Evolutionary conservation across 2,113 vertebrate species (phyloP).

Genomic region (Callionymus lyra): DNA sequence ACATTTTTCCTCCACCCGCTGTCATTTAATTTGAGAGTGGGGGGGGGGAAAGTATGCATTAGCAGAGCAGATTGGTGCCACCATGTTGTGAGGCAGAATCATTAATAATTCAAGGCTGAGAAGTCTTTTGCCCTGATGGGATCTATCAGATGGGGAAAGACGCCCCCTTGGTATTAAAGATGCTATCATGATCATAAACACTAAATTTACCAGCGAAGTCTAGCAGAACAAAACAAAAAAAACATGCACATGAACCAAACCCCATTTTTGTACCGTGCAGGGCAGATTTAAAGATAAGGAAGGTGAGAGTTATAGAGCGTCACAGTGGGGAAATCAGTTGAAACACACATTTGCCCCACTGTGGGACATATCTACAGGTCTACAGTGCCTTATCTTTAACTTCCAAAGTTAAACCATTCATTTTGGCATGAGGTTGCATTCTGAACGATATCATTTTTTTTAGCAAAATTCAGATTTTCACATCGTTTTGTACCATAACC

Average conservation of each 20-base stretch:
- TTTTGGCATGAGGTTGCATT: too few species aligned
- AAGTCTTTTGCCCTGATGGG: slow-evolving; percentile 24
- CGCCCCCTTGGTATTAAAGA: slow-evolving; percentile 46
- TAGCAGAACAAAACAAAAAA: too few species aligned
- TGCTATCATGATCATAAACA: slow-evolving; percentile 32
- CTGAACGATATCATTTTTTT: too few species aligned
- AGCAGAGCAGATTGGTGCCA: slow-evolving; percentile 22
- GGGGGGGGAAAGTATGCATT: slow-evolving; percentile 41
- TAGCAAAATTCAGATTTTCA: too few species aligned
- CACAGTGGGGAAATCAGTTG: slow-evolving; percentile 21
- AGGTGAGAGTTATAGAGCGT: slow-evolving; percentile 20
- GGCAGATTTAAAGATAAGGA: slow-evolving; percentile 19
- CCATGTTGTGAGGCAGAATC: slow-evolving; percentile 5
- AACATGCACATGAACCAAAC: too few species aligned
- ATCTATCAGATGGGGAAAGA: slow-evolving; percentile 40
- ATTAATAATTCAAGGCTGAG: slow-evolving; percentile 49
- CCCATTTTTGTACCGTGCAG: too few species aligned
- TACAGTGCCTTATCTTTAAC: too few species aligned
- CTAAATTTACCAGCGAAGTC: too few species aligned
- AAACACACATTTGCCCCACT: too few species aligned
- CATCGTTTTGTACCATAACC: too few species aligned
- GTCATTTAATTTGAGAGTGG: slow-evolving; percentile 48
- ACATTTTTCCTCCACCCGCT: slow-evolving; percentile 29
- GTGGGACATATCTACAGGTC: too few species aligned
- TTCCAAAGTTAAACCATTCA: too few species aligned